Evolutionary conservation across 2,113 vertebrate genomes (phyloP), one percentile per base, ranked within the genome.

Genomic region (Gasterosteus aculeatus): DNA sequence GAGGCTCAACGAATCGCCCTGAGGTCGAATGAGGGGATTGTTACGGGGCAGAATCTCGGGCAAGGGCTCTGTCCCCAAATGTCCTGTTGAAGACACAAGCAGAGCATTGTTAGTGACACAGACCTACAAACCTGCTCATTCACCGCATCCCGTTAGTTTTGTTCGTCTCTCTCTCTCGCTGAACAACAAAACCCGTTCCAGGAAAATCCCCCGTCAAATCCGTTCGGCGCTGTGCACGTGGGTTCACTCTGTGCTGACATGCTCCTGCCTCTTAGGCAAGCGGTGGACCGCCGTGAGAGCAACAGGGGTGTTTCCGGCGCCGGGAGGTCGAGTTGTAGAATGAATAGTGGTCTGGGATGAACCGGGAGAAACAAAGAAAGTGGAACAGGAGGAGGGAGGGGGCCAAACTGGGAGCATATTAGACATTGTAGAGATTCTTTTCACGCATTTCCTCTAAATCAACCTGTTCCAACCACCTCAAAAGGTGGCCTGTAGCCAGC

Each of bases 81-180:
- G 85, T 35, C 92, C 94, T 94, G 86, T 66, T 75, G 69, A 89
- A 71, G 26, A 71, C 38, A 77, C 22, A 58, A 31, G 71, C 15
- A 72, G 0, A 41, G 11, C 65, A 69, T 22, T 59, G 9, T 33
- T 42, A 51, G 33, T 42, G 38, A 41, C 12, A 49, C 47, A 29
- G 19, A 6, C 31, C 18, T 51, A 10, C 42, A 69, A 33, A 78
- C 35, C 2, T 15, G 8, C n/a, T 51, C 29, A 78, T 72, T 62
- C 14, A 69, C 47, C 65, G n/a, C 35, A 9, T 69, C 10, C 49
- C 22, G 62, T 61, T 14, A 57, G 61, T 54, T 60, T 69, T 62
- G 51, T 35, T 39, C 22, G 68, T 29, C n/a, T 58, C 35, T 66
- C 14, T 7, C 35, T 66, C 14, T 7, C 14, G 42, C 19, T 42